These are phyloP conservation scores for Drosophila baimaii DNA, from an alignment of 1,140 invertebrate genomes.

Conservation along the genomic window DNA sequence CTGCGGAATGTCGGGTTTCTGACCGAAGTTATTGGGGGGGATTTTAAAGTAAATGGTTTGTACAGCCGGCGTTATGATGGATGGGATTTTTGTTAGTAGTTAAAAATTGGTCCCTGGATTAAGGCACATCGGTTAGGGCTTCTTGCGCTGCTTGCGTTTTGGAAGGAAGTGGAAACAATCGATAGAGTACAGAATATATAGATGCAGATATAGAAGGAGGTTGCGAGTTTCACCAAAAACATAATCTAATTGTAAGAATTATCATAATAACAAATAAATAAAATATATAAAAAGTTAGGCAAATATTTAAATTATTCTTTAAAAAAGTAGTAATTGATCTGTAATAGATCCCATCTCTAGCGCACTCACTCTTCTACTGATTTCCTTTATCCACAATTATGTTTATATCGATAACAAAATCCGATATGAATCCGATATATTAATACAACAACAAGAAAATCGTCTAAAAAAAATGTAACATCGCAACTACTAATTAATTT, in stretches of 20 bases:
- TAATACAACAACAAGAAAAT: no score
- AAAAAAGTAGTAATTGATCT: no score
- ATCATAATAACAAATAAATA: background rate
- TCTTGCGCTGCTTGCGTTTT: slow-evolving; percentile 63
- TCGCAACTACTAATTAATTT: no score
- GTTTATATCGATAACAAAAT: no score
- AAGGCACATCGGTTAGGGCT: slow-evolving; percentile 66
- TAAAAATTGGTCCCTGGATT: slow-evolving; percentile 9
- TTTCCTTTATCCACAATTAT: no score
- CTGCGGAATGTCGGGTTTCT: background rate
- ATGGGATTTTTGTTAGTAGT: slow-evolving; percentile 1
- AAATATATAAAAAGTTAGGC: no score
- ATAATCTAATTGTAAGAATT: background rate
- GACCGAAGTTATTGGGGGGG: background rate
- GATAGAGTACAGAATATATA: slow-evolving; percentile 10
- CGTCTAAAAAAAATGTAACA: no score
- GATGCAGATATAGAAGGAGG: background rate
- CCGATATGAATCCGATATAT: no score
- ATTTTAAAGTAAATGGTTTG: slow-evolving; percentile 2
- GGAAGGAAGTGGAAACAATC: slow-evolving; percentile 14
- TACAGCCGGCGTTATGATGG: background rate
- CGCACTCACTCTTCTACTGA: no score
- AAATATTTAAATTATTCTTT: no score
- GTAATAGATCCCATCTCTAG: no score
- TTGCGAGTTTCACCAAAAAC: background rate